Evolutionary conservation across 2,888 invertebrate genomes (phyloP), one percentile per base, ranked within the genome.

Genomic region (Pseudoips prasinana): DNA sequence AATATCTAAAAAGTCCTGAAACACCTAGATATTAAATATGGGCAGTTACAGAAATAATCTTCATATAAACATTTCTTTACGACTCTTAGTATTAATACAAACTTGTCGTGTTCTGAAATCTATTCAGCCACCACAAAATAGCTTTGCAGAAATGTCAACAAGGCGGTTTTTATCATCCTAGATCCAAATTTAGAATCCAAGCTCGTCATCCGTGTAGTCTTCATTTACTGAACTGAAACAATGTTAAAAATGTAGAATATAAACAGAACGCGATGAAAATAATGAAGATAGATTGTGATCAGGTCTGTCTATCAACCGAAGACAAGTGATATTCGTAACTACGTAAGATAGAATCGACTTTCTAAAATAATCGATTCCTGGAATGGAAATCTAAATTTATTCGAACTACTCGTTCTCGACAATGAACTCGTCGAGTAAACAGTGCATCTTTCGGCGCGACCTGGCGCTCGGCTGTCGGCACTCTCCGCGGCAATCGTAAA

Each of bases 401-500:
- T 79, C 71, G 63, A 67, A 53, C 64, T 70, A 72, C 79, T 81
- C 67, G 79, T 79, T 77, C 77, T 80, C 75, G 67, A 87, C 86
- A 85, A 85, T 87, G 87, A 87, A 86, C 86, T 82, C 81, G 68
- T 72, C 61, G 64, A 66, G 75, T 85, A 85, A 85, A 85, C 86
- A 87, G 65, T 67, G 63, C 69, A 78, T 86, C 86, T 72, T 52
- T 86, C 82, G 66, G 43, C 83, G 66, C 68, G 75, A 66, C 68
- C 84, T 85, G 82, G 78, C 73, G 71, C 77, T 73, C 67, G 69
- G 64, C 77, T 73, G 70, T 82, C 83, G 67, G 51, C 84, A 64
- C 76, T 60, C 63, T 47, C 63, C 68, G 69, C 68, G 77, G 66
- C 73, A 60, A 64, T 78, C 81, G 77, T 83, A 79, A 83, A 85